Base-by-base conservation (phyloP, 2,888 invertebrate species). In the Cryptus viduatorius region DNA sequence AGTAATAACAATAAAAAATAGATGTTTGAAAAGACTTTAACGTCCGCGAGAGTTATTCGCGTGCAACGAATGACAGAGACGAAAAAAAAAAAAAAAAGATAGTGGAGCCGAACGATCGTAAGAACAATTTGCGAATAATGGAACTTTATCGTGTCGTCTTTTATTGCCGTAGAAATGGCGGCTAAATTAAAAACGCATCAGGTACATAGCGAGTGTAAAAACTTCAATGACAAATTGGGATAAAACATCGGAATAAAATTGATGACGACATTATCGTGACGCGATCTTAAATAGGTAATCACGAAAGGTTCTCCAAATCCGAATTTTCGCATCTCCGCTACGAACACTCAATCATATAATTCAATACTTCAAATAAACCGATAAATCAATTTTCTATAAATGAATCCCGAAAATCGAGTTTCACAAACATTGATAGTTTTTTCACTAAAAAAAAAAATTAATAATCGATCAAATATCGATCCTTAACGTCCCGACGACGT, bases 21-120 rank as follows among this genome's bases (percentile, higher is more conserved):
- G n/a, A n/a, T 37, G n/a, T 48, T 50, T 16, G 31, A 3, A 7
- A 19, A 29, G 16, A 16, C 10, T 31, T n/a, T 14, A 31, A 69
- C 16, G 50, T 50, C 53, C 16, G n/a, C 8, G n/a, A 3, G 16
- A 42, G 42, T n/a, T 31, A 69, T 53, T 69, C 50, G 37, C 16
- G 48, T 29, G 14, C 16, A 31, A 16, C 53, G 16, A 37, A 19
- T 8, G 8, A 53, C 10, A 16, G 19, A n/a, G 10, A 29, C 16
- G 50, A 50, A 42, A 42, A 42, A 71, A 50, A 42, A 42, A 42
- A 71, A 56, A 14, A 14, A 37, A 31, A 42, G 42, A 50, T 14
- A 24, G 24, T 2, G 7, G 53, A 7, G 42, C 71, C 24, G 12
- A 56, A 42, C 67, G 24, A 67, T 46, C 67, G 46, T 67, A 12